Conservation (phyloP, 92 coral and sea anemone species). For the Heliopora coerulea region DNA sequence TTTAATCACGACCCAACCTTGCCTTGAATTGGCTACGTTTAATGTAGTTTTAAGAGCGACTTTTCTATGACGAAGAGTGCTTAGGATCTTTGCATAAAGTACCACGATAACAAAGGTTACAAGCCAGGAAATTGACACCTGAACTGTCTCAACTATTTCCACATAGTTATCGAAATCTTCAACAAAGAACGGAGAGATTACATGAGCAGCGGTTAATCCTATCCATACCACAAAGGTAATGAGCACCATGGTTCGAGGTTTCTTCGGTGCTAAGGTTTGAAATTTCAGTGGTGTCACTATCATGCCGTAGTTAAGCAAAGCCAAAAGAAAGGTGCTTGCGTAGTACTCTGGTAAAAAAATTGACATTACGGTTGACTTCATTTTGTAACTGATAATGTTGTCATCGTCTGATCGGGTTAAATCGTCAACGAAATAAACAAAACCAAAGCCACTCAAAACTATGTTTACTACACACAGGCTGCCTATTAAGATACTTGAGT, state of each 20-base stretch:
- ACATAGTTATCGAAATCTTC: slow-evolving; percentile 18
- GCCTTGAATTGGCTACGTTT: slow-evolving; percentile 13
- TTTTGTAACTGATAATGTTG: not conserved
- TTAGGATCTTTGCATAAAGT: slow-evolving; percentile 10
- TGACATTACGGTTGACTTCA: slow-evolving; percentile 2
- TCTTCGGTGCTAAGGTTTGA: not conserved
- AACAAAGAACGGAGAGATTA: slow-evolving; percentile 8
- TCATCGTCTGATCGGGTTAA: not conserved
- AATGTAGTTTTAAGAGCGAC: not conserved
- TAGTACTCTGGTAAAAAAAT: slow-evolving; percentile 22
- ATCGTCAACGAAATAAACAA: not conserved
- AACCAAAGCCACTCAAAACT: not conserved
- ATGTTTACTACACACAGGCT: slow-evolving; percentile 20
- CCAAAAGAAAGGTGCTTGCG: not conserved
- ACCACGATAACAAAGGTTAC: not conserved
- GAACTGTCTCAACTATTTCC: not conserved
- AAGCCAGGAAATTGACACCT: slow-evolving; percentile 2
- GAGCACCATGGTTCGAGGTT: not conserved
- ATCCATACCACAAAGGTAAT: not conserved
- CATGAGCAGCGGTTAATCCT: not conserved
- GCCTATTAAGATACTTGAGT: not conserved
- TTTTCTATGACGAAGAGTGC: slow-evolving; percentile 11
- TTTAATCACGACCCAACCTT: slow-evolving; percentile 30
- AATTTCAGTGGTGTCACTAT: slow-evolving; percentile 28
- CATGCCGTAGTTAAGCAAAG: slow-evolving; percentile 10